A percentile compares a stretch with the other conserved stretches of the same genome.
phyloP scores from a whole-genome alignment of 2,113 vertebrate species.

The Clinocottus analis region DNA sequence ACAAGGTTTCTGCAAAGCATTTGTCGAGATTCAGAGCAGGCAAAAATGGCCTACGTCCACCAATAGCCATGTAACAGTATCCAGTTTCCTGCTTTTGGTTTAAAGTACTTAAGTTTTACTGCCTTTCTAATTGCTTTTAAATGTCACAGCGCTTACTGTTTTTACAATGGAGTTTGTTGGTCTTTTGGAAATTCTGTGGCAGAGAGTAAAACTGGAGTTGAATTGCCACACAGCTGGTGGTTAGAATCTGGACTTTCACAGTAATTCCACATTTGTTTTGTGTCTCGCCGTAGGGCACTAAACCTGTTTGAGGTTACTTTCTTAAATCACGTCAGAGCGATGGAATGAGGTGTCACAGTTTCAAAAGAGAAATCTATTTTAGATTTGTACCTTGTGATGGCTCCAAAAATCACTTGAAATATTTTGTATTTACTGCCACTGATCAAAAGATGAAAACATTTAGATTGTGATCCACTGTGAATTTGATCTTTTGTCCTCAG shows the following conservation, averaged over 20 bases:
- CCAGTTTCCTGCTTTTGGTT: constrained; percentile 6
- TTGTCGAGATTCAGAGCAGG: background rate
- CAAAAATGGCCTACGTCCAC: background rate
- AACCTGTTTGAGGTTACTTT: background rate
- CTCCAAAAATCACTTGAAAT: background rate
- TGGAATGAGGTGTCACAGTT: constrained; percentile 1
- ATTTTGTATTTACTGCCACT: background rate
- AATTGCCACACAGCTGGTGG: background rate
- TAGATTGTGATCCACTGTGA: background rate
- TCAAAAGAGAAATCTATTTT: background rate
- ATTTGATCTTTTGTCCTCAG: constrained; percentile 73
- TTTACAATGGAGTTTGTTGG: constrained; percentile 33
- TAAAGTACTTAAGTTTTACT: constrained; percentile 28
- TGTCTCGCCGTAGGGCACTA: background rate
- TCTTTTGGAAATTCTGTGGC: constrained; percentile 29
- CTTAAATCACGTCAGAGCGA: background rate
- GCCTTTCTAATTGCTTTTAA: constrained; percentile 29
- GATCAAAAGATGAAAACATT: background rate
- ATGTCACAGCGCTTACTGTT: constrained; percentile 12
- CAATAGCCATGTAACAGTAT: background rate
- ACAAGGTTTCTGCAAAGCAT: background rate
- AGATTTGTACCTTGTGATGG: background rate
- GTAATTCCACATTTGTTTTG: constrained; percentile 7
- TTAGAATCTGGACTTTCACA: constrained; percentile 7
- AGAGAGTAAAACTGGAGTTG: background rate